Evolutionary conservation across 2,888 invertebrate species (phyloP), one percentile per base, ranked within the genome.

Genomic region (Pharmacophagus antenor): DNA sequence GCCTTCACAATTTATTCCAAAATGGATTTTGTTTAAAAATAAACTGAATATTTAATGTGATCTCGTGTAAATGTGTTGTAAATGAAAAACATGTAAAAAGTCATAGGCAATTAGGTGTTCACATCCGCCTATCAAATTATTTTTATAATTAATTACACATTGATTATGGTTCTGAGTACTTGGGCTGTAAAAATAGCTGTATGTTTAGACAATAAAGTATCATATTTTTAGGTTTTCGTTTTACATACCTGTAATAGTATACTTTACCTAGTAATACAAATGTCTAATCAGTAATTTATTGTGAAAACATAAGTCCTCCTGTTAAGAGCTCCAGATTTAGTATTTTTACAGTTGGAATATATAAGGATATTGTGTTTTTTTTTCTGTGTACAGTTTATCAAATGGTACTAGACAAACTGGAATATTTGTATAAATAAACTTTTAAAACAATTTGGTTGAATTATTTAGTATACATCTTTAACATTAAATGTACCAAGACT

Each of bases 101-200:
- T 64, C 57, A 51, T 65, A 70, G 72, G 73, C 72, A 77, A 74
- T 70, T 70, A 64, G 69, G 71, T 78, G 77, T 76, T 74, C 71
- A 73, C 70, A 71, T 80, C 80, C 79, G 79, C 80, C 81, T 80
- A 77, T 70, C 67, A 75, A 75, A 71, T 64, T 79, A 76, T 80
- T 80, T 77, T 80, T 72, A 65, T 75, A 76, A 71, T 67, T 59
- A 64, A 70, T 71, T 67, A 51, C 23, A n/a, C 48, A 37, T 51
- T 50, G 46, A 37, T 31, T 54, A 54, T 42, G 23, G 25, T 31
- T 44, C 18, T 18, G 23, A 55, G 37, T 44, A 50, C 18, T 60
- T 46, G 57, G 23, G 57, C 51, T 51, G 51, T 42, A 55, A 54
- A 55, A 44, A 17, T 44, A 51, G 57, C 31, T 59, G 17, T 59